Conservation (phyloP, 2,113 vertebrate genomes). For the Solea solea region DNA sequence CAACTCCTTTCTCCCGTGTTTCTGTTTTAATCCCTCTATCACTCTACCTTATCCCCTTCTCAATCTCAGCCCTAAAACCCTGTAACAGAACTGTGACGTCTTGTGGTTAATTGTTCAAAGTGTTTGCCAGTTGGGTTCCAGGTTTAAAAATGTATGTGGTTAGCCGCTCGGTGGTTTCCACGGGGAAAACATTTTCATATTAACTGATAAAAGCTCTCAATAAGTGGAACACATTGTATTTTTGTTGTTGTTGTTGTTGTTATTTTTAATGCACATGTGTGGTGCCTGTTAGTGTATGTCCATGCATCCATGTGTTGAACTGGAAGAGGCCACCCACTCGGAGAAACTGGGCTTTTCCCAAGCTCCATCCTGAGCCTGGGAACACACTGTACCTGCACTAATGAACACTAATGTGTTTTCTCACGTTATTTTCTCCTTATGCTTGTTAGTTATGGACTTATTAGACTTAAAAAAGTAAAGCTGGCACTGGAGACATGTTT, state of each 20-base stretch:
- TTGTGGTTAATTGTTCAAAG: slow-evolving; percentile 57
- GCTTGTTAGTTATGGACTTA: slow-evolving; percentile 16
- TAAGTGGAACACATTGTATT: slow-evolving; percentile 31
- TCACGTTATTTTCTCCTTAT: slow-evolving; percentile 38
- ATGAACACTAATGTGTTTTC: slow-evolving; percentile 39
- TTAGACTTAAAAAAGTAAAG: neutral
- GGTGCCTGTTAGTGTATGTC: slow-evolving; percentile 15
- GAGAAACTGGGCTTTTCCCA: slow-evolving; percentile 47
- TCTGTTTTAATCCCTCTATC: slow-evolving; percentile 36
- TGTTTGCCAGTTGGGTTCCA: slow-evolving; percentile 32
- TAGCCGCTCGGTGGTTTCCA: slow-evolving; percentile 51
- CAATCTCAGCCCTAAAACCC: slow-evolving; percentile 33
- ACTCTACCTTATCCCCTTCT: slow-evolving; percentile 38
- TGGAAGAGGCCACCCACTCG: slow-evolving; percentile 62
- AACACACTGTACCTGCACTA: slow-evolving; percentile 57
- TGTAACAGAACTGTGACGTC: slow-evolving; percentile 42
- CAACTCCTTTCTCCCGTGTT: slow-evolving; percentile 5
- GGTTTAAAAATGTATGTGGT: slow-evolving; percentile 40
- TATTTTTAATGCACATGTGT: slow-evolving; percentile 18
- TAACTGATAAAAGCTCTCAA: slow-evolving; percentile 55
- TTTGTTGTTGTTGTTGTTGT: neutral
- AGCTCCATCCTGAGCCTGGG: slow-evolving; percentile 42
- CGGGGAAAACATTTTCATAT: slow-evolving; percentile 60
- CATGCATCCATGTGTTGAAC: slow-evolving; percentile 33
- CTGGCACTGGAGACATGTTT: slow-evolving; percentile 6